phyloP scores from a whole-genome alignment of 2,113 vertebrate genomes.

The Hypomesus transpacificus region DNA sequence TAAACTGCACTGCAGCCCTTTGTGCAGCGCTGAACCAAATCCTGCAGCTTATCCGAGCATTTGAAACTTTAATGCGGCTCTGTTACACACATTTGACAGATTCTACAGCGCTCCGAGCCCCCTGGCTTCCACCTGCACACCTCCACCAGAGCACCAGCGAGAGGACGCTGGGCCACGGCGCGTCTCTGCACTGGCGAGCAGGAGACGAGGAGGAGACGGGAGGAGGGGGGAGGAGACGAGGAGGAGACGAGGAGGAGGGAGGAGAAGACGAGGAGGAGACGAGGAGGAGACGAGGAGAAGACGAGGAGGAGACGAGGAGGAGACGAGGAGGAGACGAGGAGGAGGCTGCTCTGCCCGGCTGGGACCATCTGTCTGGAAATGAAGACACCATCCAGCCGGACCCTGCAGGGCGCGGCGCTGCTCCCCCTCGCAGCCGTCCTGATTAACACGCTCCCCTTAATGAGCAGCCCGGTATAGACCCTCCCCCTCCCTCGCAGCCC shows the following conservation, averaged over 20 bases:
- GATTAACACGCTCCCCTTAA: constrained; percentile 70
- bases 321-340: too few relatives aligned
- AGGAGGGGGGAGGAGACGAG: too few relatives aligned
- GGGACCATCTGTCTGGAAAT: constrained; percentile 65
- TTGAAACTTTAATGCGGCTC: constrained; percentile 68
- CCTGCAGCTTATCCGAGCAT: constrained; percentile 59
- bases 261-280: too few relatives aligned
- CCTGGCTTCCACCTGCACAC: constrained; percentile 28
- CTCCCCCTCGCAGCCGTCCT: constrained; percentile 38
- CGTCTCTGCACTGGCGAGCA: too few relatives aligned
- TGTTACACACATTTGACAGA: constrained; percentile 59
- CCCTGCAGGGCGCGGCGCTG: constrained; percentile 15
- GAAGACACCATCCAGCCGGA: constrained; percentile 46
- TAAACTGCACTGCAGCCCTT: constrained; percentile 76
- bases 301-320: too few relatives aligned
- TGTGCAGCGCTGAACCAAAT: constrained; percentile 70
- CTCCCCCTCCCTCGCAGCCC: constrained; percentile 40
- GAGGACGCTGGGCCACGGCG: too few relatives aligned
- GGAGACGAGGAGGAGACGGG: too few relatives aligned
- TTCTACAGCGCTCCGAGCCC: constrained; percentile 35
- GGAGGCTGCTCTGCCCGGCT: constrained; percentile 47
- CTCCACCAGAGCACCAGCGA: constrained; percentile 15
- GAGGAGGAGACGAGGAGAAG: too few relatives aligned
- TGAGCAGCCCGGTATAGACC: constrained; percentile 57
- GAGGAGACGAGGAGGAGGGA: too few relatives aligned